These are phyloP conservation scores for Gasterosteus nipponicus DNA, from an alignment of 2,113 vertebrate species.

Conservation along the genomic window DNA sequence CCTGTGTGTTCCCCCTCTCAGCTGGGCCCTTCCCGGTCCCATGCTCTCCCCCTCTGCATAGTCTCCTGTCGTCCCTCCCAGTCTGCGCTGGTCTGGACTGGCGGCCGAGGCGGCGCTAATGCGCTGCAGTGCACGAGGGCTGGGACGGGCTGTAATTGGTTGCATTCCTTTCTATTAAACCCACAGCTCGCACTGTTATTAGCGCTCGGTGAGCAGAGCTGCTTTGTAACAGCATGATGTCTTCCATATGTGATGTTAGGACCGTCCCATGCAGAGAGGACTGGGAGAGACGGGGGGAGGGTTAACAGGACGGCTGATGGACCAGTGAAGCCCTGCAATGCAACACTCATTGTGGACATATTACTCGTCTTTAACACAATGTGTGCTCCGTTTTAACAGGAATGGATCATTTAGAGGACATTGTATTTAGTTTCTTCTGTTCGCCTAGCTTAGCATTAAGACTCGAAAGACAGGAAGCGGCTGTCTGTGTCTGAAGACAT, in stretches of 20 bases:
- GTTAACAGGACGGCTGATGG: conserved; percentile 28
- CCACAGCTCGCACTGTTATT: conserved; percentile 77
- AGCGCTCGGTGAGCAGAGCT: conserved; percentile 68
- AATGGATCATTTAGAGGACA: no score
- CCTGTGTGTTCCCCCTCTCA: conserved; percentile 54
- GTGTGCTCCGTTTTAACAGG: no score
- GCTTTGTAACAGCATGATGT: conserved; percentile 72
- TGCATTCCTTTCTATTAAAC: conserved; percentile 81
- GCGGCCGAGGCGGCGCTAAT: conserved; percentile 60
- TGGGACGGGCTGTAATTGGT: conserved; percentile 75
- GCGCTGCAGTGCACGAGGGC: conserved; percentile 62
- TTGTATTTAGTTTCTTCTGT: neutral
- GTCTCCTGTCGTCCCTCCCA: conserved; percentile 38
- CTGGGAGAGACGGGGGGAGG: conserved; percentile 44
- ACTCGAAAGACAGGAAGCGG: no score
- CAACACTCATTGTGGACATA: neutral
- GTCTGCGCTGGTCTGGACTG: conserved; percentile 57
- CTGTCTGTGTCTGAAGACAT: no score
- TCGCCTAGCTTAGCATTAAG: no score
- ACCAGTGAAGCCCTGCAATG: conserved; percentile 13
- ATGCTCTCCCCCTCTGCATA: conserved; percentile 12
- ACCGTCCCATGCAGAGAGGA: conserved; percentile 51
- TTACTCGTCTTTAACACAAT: neutral
- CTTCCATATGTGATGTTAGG: conserved; percentile 79
- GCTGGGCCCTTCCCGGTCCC: conserved; percentile 40